Evolutionary conservation across 1,140 invertebrate genomes (phyloP), one percentile per base, ranked within the genome.

Genomic region (Monomorium pharaonis): DNA sequence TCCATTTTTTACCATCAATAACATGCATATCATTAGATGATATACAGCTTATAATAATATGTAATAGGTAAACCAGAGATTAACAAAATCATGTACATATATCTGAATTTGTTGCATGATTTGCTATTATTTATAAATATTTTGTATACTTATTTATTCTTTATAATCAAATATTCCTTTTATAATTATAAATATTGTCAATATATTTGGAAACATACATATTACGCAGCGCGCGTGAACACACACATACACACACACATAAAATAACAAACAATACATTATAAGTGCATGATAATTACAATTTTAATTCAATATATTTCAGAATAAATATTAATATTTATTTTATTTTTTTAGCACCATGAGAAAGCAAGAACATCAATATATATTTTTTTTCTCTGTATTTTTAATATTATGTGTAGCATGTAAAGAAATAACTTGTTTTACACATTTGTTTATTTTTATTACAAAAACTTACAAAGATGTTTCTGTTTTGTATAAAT

Each of bases 1-100:
- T 27, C 63, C 42, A 42, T 69, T 69, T 58, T 51, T 56, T 37
- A 21, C n/a, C 65, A 72, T 70, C 18, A 70, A 88, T 72, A 81
- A 84, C 49, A 87, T 51, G 77, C 51, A 51, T 76, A 84, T 88
- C 33, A 88, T 88, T 88, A 88, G 12, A 78, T 88, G 54, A 33
- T 47, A 62, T 42, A 54, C 47, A 16, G 6, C 7, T 7, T 70
- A 67, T 51, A 80, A 33, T 72, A 58, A 85, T 72, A 47, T 51
- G 78, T 3, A 58, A 81, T 21, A 49, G 47, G 54, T 65, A 78
- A 69, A 58, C 33, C 12, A 60, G 42, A 85, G 42, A 63, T 37
- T 70, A 16, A 44, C 18, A 44, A 65, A 75, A 75, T 49, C 7
- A 18, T 33, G 14, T 65, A 83, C 27, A 54, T 47, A 33, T 58